Evolutionary conservation across 2,113 vertebrate genomes (phyloP).

Genomic region (Climacteris rufus): DNA sequence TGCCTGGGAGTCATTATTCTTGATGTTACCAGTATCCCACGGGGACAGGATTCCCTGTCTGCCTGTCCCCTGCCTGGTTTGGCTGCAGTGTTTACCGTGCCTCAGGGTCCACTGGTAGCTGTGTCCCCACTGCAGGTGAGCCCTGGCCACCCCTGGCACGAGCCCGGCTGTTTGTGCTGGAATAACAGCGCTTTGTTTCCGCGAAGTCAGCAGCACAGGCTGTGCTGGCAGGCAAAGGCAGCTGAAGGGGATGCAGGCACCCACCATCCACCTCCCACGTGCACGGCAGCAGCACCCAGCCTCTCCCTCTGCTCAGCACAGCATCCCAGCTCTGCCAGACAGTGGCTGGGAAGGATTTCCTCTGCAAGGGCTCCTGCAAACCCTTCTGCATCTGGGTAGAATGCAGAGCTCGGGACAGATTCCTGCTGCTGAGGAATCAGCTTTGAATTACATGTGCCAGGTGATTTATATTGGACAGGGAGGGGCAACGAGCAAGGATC

Average conservation of each 20-base stretch:
- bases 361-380: neutral
- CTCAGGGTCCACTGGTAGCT: neutral
- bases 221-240: neutral
- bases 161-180: constrained; percentile 1
- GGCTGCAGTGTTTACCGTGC: neutral
- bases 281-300: neutral
- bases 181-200: neutral
- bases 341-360: rapidly evolving
- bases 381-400: neutral
- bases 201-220: neutral
- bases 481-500: neutral
- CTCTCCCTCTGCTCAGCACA: neutral
- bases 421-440: neutral
- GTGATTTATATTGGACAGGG: neutral
- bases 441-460: rapidly evolving
- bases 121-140: neutral
- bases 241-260: neutral
- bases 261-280: neutral
- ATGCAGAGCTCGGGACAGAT: neutral
- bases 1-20: rapidly evolving
- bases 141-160: neutral
- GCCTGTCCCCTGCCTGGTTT: rapidly evolving
- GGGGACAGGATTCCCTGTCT: no score
- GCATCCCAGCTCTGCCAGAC: neutral
- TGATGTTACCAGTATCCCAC: rapidly evolving